Conservation (phyloP, 1,140 invertebrate genomes). For the Drosophila prosaltans region DNA sequence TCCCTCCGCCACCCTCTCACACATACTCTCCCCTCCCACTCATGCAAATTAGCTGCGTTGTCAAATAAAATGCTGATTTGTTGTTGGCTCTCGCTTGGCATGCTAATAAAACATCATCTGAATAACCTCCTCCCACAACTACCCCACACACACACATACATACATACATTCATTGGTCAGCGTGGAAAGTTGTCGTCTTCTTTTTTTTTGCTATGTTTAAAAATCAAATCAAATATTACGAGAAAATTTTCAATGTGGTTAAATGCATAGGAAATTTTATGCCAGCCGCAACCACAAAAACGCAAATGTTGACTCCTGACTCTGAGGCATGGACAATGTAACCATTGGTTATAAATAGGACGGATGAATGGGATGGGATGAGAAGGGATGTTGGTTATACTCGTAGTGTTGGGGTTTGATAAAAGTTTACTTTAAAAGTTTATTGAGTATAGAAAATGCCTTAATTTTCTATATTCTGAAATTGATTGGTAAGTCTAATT, state of each 20-base stretch:
- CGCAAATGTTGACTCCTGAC: conserved; percentile 71
- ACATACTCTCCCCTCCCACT: conserved; percentile 26
- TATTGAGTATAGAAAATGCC: background rate
- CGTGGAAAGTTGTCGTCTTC: conserved; percentile 49
- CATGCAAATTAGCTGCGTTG: conserved; percentile 79
- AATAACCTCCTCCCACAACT: background rate
- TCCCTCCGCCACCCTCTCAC: background rate
- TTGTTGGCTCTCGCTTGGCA: conserved; percentile 63
- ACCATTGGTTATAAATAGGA: conserved; percentile 13
- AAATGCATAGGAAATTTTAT: conserved; percentile 76
- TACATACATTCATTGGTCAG: conserved; percentile 40
- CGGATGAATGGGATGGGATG: background rate
- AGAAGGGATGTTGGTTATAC: background rate
- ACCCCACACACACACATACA: background rate
- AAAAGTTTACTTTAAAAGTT: conserved; percentile 8
- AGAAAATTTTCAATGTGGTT: conserved; percentile 76
- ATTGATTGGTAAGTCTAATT: too few species aligned
- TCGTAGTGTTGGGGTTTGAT: conserved; percentile 3
- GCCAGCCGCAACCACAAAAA: conserved; percentile 69
- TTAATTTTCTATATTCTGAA: background rate
- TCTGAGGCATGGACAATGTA: conserved; percentile 14
- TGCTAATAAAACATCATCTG: conserved; percentile 59
- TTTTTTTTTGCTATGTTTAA: conserved; percentile 68
- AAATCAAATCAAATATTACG: conserved; percentile 82
- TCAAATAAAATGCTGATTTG: conserved; percentile 80